Evolutionary conservation across 2,797 vertebrate genomes (phyloP).

Genomic region (Pseudochirops cupreus): DNA sequence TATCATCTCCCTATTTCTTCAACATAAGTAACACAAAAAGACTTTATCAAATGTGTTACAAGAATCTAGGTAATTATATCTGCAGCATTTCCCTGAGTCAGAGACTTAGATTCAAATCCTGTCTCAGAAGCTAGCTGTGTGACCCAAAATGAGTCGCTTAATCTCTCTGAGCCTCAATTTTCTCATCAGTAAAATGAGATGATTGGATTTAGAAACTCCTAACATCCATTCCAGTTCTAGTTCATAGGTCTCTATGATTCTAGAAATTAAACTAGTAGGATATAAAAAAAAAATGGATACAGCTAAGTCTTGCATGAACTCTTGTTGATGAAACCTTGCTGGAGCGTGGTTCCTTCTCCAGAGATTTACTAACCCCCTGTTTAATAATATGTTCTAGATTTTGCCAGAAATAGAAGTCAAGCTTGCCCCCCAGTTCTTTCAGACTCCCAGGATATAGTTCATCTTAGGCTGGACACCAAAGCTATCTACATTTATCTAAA

Average conservation of each 20-base stretch:
- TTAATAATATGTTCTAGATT: background rate
- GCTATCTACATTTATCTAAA: background rate
- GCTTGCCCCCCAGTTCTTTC: background rate
- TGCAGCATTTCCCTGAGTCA: background rate
- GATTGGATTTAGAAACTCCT: background rate
- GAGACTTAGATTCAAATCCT: background rate
- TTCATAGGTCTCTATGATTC: background rate
- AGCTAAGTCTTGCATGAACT: background rate
- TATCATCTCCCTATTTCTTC: background rate
- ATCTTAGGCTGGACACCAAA: background rate
- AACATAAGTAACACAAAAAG: background rate
- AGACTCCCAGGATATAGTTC: background rate
- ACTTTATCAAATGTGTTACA: background rate
- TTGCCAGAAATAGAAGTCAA: background rate
- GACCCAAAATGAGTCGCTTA: background rate
- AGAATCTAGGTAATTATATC: background rate
- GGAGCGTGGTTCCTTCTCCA: background rate
- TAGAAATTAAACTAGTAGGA: background rate
- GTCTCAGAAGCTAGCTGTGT: background rate
- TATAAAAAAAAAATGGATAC: background rate
- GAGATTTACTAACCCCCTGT: background rate
- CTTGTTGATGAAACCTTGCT: background rate
- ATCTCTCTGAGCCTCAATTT: background rate
- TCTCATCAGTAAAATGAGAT: background rate
- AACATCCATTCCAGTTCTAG: background rate